Evolutionary conservation across 37 sponge, comb jelly and placozoan genomes (phyloP).

Genomic region (Eunapius fragilis): DNA sequence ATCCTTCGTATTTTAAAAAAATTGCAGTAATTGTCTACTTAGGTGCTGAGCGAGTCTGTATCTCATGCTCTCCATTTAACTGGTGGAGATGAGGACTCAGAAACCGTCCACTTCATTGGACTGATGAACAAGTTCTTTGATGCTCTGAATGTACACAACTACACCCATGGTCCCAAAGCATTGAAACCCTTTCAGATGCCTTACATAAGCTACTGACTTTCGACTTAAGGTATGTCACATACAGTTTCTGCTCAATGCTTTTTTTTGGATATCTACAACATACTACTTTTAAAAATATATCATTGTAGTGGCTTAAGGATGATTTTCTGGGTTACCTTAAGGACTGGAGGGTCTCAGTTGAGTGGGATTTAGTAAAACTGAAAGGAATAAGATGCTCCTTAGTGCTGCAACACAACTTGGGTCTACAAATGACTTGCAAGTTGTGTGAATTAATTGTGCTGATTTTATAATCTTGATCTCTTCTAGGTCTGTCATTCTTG

Average conservation of each 20-base stretch:
- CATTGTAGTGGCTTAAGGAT: neutral
- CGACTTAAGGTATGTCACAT: neutral
- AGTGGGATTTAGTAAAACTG: neutral
- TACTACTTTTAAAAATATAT: neutral
- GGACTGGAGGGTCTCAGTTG: neutral
- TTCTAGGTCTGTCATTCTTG: conserved; percentile 1
- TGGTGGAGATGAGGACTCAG: too few relatives aligned
- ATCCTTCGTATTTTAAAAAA: too few relatives aligned
- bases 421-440: too few relatives aligned
- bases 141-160: too few relatives aligned
- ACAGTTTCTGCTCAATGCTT: neutral
- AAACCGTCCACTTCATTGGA: too few relatives aligned
- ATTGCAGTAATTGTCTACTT: too few relatives aligned
- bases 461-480: neutral
- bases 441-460: neutral
- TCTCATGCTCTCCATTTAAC: too few relatives aligned
- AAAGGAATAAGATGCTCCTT: conserved; percentile 2
- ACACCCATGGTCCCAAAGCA: too few relatives aligned
- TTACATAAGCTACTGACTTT: too few relatives aligned
- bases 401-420: conserved; percentile 7
- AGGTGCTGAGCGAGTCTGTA: too few relatives aligned
- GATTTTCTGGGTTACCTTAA: conserved; percentile 7
- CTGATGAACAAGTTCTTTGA: too few relatives aligned
- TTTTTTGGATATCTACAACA: neutral
- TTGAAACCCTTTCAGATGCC: too few relatives aligned